phyloP scores from a whole-genome alignment of 2,888 invertebrate genomes.

The Cephus pygmeus region DNA sequence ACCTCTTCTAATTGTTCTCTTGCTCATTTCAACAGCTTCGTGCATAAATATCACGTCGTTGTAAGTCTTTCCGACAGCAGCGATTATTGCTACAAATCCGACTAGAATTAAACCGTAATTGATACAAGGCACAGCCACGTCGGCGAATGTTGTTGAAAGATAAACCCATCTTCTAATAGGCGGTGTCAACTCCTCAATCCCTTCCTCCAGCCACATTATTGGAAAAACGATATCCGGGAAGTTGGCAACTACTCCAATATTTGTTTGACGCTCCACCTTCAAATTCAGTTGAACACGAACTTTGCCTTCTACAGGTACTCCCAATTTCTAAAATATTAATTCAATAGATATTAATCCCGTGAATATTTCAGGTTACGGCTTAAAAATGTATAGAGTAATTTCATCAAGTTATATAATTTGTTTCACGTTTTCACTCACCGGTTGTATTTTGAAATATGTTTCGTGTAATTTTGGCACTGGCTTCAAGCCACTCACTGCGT shows the following conservation, averaged over 20 bases:
- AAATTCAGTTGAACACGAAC: slow-evolving; percentile 85
- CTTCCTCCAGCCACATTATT: slow-evolving; percentile 92
- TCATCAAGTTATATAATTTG: not conserved
- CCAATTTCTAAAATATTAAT: slow-evolving; percentile 76
- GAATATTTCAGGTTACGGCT: not conserved
- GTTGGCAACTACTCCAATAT: slow-evolving; percentile 77
- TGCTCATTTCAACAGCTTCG: slow-evolving; percentile 82
- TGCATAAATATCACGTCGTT: slow-evolving; percentile 78
- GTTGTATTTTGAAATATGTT: slow-evolving; percentile 86
- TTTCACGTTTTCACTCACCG: slow-evolving; percentile 70
- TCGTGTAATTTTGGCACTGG: slow-evolving; percentile 78
- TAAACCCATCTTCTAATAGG: slow-evolving; percentile 86
- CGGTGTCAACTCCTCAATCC: slow-evolving; percentile 81
- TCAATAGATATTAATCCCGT: not conserved
- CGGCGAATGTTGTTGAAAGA: slow-evolving; percentile 82
- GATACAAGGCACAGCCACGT: slow-evolving; percentile 76
- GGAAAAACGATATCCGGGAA: slow-evolving; percentile 87
- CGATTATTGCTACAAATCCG: slow-evolving; percentile 75
- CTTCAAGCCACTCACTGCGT: slow-evolving; percentile 78
- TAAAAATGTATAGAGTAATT: not conserved
- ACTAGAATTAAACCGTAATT: slow-evolving; percentile 79
- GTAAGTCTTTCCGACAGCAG: slow-evolving; percentile 79
- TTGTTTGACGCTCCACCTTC: slow-evolving; percentile 79
- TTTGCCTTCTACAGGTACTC: slow-evolving; percentile 85
- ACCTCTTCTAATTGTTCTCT: slow-evolving; percentile 77